These are phyloP conservation scores for Achatina immaculata DNA, from an alignment of 1,140 invertebrate species.

Conservation along the genomic window DNA sequence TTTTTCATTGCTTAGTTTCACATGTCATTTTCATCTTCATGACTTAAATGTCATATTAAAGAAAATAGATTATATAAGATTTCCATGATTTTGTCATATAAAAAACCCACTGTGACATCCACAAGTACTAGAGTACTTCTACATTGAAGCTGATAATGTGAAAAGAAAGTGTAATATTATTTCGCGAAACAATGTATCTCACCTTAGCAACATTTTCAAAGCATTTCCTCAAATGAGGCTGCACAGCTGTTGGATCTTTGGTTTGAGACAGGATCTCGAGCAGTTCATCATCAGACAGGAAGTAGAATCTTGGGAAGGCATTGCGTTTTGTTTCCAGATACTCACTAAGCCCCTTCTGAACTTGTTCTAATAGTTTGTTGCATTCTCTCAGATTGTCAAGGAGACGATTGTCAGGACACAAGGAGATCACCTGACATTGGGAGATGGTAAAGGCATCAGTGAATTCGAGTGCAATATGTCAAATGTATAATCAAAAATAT, in stretches of 20 bases:
- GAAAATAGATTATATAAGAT: no score
- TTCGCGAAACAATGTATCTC: constrained; percentile 39
- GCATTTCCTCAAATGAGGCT: constrained; percentile 84
- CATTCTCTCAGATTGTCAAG: constrained; percentile 80
- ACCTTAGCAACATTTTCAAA: constrained; percentile 84
- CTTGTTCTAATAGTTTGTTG: constrained; percentile 78
- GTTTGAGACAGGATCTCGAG: constrained; percentile 87
- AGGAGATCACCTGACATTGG: constrained; percentile 67
- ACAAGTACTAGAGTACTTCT: no score
- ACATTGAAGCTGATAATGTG: no score
- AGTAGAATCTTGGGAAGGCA: constrained; percentile 86
- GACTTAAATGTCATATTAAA: no score
- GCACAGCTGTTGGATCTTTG: constrained; percentile 84
- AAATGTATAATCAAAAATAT: neutral
- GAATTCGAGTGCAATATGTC: neutral
- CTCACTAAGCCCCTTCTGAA: constrained; percentile 81
- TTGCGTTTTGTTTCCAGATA: constrained; percentile 88
- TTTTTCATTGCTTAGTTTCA: no score
- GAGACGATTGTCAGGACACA: constrained; percentile 73
- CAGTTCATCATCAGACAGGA: constrained; percentile 90
- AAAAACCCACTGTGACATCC: no score
- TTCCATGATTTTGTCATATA: no score
- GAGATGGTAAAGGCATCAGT: neutral
- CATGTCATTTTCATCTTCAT: no score
- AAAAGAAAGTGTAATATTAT: no score